Base-by-base conservation (phyloP, 2,888 invertebrate genomes). In the Bedellia somnulentella region DNA sequence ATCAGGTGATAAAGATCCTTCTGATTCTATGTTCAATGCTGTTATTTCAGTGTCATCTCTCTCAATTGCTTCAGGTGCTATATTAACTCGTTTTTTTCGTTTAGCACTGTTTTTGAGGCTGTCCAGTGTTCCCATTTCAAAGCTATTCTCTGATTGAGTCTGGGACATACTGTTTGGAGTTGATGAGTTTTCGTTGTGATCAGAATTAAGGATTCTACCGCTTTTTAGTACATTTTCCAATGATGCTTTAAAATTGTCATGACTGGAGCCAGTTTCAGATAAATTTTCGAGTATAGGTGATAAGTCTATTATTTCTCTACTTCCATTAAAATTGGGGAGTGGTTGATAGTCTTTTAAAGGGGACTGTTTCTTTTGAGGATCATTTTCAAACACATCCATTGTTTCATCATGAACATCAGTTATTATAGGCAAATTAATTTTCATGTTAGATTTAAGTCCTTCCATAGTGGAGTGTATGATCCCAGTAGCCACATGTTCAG, bases 11-110 rank as follows among this genome's bases (percentile, higher is more conserved):
- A 70, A 59, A 17, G 79, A 78, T 3, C 61, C 67, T 47, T 78
- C 78, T 3, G 79, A 78, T 33, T 62, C 68, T 29, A 64, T 39
- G 24, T 57, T 51, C 27, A 68, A 37, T 30, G 63, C 60, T 29
- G 62, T 66, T 10, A 67, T 57, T 52, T 73, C 71, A n/a, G 59
- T 56, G 30, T 67, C 70, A 33, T 78, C 78, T 26, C 49, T 47
- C 35, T 68, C 71, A 15, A 54, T 43, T 9, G 63, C 55, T 27
- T 80, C 80, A 10, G 81, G 68, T n/a, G 77, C 73, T 48, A 83
- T 83, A 40, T 83, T 83, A 0, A 83, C 83, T 37, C 80, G 66
- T 45, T 83, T 83, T 59, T 82, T 82, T 43, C 66, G 70, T 43
- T 68, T 75, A 26, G 61, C 57, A 49, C 68, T 73, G 34, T 63